Evolutionary conservation across 1,140 invertebrate genomes (phyloP), one percentile per base, ranked within the genome.

Genomic region (Drosophila micromelanica): DNA sequence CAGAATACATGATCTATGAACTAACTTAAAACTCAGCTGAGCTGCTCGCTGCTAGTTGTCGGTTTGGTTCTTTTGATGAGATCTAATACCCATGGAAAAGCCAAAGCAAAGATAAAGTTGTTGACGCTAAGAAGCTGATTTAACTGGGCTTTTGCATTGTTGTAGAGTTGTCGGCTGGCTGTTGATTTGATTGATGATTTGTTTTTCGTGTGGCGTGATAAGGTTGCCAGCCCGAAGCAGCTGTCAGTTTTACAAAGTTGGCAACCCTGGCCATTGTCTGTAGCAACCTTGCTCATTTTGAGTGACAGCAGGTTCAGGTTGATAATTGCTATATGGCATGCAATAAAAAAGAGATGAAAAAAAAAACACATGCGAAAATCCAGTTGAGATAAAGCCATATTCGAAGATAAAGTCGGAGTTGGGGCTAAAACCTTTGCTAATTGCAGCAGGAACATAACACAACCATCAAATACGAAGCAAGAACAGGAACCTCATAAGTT

Each of bases 111-210:
- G 69, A 86, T 78, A 57, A 85, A 77, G 64, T 73, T 86, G 80
- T 85, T 77, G 60, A 73, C 78, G 78, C 86, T 77, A 86, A 85
- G 69, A 86, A 86, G 73, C 80, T 80, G 80, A 85, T 80, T 85
- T 70, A 63, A 71, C 76, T 86, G 67, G 40, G 37, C 27, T 60
- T 80, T 59, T 73, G 63, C 59, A 52, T 64, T 63, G 46, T 48
- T 48, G 60, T 54, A 55, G 46, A 54, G 27, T 46, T 55, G 40
- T 27, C 8, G 1, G 45, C 43, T 37, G 52, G 56, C 48, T 61
- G 63, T 32, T 64, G 57, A 60, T 73, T 86, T 80, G 81, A 85
- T 85, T 85, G 81, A 85, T 85, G 80, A 85, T 85, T 42, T 85
- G 57, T 65, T 75, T n/a, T 59, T 59, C 68, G 63, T 71, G 59